A percentile compares a stretch with the other conserved stretches of the same genome.
phyloP scores from a whole-genome alignment of 2,888 invertebrate genomes.

The Cryptocephalus primarius region DNA sequence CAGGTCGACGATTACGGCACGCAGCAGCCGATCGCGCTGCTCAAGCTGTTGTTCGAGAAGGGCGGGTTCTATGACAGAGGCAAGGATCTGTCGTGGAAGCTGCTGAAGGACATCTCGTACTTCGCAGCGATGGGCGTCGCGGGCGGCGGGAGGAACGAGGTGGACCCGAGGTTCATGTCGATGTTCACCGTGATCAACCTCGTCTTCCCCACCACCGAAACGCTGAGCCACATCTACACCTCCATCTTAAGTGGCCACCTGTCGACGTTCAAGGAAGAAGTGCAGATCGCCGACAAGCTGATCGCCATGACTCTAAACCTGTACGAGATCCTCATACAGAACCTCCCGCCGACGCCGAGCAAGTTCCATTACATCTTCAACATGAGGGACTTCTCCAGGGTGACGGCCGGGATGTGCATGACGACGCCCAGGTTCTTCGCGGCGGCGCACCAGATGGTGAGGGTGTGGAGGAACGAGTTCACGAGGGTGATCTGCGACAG shows the following conservation, averaged over 20 bases:
- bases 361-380: constrained; percentile 95
- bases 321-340: constrained; percentile 66
- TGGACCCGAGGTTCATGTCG: constrained; percentile 84
- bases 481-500: constrained; percentile 79
- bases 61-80: constrained; percentile 84
- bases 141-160: constrained; percentile 81
- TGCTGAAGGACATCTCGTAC: constrained; percentile 70
- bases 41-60: constrained; percentile 82
- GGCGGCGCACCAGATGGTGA: constrained; percentile 56
- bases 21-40: constrained; percentile 84
- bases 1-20: constrained; percentile 81
- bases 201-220: constrained; percentile 67
- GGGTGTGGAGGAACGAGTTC: constrained; percentile 90
- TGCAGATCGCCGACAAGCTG: constrained; percentile 55
- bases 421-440: constrained; percentile 62
- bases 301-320: constrained; percentile 71
- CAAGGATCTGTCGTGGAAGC: constrained; percentile 84
- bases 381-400: constrained; percentile 77
- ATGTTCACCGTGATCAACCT: constrained; percentile 84
- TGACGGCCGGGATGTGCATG: constrained; percentile 65
- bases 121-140: constrained; percentile 79
- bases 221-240: constrained; percentile 69
- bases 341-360: constrained; percentile 81
- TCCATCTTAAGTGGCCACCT: constrained; percentile 76
- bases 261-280: constrained; percentile 52